phyloP scores from a whole-genome alignment of 2,797 vertebrate species.

The Argentina silus region DNA sequence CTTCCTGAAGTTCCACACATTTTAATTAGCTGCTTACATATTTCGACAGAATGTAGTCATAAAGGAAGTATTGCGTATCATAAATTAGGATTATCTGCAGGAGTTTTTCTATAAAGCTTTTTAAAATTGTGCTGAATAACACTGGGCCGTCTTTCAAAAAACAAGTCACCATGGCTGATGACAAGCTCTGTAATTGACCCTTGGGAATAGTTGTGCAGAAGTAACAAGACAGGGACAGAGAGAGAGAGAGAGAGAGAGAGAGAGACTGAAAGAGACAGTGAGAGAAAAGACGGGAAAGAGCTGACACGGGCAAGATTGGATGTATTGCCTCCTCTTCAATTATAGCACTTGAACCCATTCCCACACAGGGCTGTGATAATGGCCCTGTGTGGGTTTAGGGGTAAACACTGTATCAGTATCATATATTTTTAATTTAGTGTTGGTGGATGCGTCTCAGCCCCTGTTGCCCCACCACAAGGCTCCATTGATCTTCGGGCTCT shows the following conservation, averaged over 20 bases:
- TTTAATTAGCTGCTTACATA: slow-evolving; percentile 61
- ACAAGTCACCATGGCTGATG: slow-evolving; percentile 44
- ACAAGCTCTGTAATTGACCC: slow-evolving; percentile 53
- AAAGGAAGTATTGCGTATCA: slow-evolving; percentile 36
- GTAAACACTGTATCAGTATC: slow-evolving; percentile 59
- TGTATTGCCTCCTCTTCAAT: slow-evolving; percentile 53
- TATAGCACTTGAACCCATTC: slow-evolving; percentile 53
- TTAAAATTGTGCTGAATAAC: slow-evolving; percentile 42
- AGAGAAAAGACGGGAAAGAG: slow-evolving; percentile 24
- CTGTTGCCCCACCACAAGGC: slow-evolving; percentile 54
- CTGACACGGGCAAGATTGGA: slow-evolving; percentile 61
- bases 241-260: slow-evolving; percentile 7
- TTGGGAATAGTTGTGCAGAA: slow-evolving; percentile 21
- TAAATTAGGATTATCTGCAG: slow-evolving; percentile 55
- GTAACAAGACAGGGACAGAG: too few relatives aligned
- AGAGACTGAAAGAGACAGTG: slow-evolving; percentile 20
- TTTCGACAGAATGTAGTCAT: slow-evolving; percentile 48
- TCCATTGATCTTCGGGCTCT: slow-evolving; percentile 57
- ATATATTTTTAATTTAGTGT: slow-evolving; percentile 66
- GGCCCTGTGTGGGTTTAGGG: slow-evolving; percentile 48
- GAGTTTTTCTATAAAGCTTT: slow-evolving; percentile 25
- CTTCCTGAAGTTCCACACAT: slow-evolving; percentile 25
- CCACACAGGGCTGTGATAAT: slow-evolving; percentile 42
- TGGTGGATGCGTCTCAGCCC: slow-evolving; percentile 48
- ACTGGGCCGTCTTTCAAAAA: slow-evolving; percentile 37